Percentiles rank a stretch among this genome's conserved stretches.
Evolutionary conservation across 2,888 invertebrate genomes (phyloP).

Genomic region (Conops quadrifasciatus): DNA sequence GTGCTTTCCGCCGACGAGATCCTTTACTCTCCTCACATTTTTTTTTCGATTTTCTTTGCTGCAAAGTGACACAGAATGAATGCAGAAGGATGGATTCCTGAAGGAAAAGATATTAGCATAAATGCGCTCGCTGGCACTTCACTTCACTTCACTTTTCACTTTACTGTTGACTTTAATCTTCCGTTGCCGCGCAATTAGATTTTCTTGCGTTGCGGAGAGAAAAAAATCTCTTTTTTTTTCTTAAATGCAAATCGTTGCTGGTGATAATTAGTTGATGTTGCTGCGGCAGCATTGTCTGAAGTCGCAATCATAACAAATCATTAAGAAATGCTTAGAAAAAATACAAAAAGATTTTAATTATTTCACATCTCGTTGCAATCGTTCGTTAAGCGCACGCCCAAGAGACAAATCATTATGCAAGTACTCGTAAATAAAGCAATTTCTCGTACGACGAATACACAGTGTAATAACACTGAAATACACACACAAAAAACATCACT

Average conservation of each 20-base stretch:
- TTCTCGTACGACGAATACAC: too few species aligned
- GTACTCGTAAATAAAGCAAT: too few species aligned
- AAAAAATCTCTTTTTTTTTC: not conserved
- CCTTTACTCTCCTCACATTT: not conserved
- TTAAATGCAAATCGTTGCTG: conserved; percentile 22
- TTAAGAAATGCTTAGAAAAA: not conserved
- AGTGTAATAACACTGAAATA: too few species aligned
- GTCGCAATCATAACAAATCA: conserved; percentile 15
- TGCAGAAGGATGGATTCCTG: too few species aligned
- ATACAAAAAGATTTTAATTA: conserved; percentile 11
- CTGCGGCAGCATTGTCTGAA: too few species aligned
- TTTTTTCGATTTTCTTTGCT: not conserved
- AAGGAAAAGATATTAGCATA: conserved; percentile 55
- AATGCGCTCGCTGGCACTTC: conserved; percentile 55
- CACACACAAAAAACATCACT: too few species aligned
- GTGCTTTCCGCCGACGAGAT: too few species aligned
- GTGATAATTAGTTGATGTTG: conserved; percentile 31
- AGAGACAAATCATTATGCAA: too few species aligned
- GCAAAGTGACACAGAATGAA: not conserved
- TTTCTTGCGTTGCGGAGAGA: too few species aligned
- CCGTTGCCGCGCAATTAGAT: conserved; percentile 49
- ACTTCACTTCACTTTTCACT: conserved; percentile 50
- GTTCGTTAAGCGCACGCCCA: too few species aligned
- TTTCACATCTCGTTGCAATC: too few species aligned
- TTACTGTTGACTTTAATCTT: conserved; percentile 42